Conservation (phyloP, 2,888 invertebrate genomes). For the Microchrysa polita region DNA sequence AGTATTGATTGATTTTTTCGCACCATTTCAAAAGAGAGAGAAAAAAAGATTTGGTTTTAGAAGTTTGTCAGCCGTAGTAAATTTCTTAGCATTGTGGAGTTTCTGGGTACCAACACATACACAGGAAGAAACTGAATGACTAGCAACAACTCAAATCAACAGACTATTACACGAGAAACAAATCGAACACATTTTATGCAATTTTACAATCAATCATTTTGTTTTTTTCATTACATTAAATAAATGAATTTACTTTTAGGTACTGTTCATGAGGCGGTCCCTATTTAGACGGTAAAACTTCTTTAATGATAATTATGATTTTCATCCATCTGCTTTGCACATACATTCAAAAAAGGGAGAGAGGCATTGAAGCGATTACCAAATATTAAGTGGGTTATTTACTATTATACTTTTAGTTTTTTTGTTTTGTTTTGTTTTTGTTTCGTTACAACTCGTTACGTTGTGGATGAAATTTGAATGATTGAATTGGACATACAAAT, state of each 20-base stretch:
- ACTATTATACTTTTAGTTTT: not conserved
- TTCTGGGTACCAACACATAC: too few species aligned
- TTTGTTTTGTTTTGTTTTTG: not conserved
- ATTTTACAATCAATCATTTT: not conserved
- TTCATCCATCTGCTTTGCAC: constrained; percentile 9
- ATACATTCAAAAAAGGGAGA: not conserved
- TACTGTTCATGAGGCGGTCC: constrained; percentile 35
- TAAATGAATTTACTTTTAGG: constrained; percentile 37
- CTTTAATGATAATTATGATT: constrained; percentile 7
- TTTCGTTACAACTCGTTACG: not conserved
- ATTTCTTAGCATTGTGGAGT: too few species aligned
- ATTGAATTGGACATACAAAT: not conserved
- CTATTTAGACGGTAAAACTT: constrained; percentile 22
- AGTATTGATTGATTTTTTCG: too few species aligned
- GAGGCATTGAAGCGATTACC: constrained; percentile 22
- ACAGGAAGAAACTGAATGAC: too few species aligned
- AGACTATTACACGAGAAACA: too few species aligned
- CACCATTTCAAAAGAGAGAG: too few species aligned
- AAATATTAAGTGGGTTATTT: constrained; percentile 20
- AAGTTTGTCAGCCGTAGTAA: too few species aligned
- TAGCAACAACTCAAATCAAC: too few species aligned
- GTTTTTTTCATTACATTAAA: not conserved
- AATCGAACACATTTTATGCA: too few species aligned
- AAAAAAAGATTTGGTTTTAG: too few species aligned
- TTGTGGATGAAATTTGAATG: constrained; percentile 13